These are phyloP conservation scores for Todus mexicanus DNA, from an alignment of 2,797 vertebrate genomes.

Conservation along the genomic window DNA sequence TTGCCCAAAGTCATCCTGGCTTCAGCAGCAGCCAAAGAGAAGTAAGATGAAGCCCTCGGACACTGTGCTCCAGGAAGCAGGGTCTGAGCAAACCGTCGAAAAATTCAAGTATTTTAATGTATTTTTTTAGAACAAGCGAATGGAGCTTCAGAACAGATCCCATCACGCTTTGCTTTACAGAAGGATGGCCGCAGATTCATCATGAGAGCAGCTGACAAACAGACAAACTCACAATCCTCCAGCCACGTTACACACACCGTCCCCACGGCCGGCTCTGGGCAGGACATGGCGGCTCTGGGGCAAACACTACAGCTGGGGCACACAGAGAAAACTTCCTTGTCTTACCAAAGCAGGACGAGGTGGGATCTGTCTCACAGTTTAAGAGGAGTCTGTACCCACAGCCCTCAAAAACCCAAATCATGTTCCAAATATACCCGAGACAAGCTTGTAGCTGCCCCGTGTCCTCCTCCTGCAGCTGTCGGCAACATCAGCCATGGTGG, in stretches of 20 bases:
- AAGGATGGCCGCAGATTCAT: constrained; percentile 30
- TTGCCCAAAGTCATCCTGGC: not conserved
- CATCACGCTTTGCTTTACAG: constrained; percentile 37
- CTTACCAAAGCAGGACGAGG: not conserved
- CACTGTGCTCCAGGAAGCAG: not conserved
- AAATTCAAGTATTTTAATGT: constrained; percentile 63
- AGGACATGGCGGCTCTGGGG: not conserved
- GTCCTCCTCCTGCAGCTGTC: not conserved
- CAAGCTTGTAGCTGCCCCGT: not conserved
- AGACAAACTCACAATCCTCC: not conserved
- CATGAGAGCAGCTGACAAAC: not conserved
- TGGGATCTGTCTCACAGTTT: not conserved
- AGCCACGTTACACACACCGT: not conserved
- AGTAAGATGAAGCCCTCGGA: not conserved
- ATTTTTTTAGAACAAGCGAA: constrained; percentile 22
- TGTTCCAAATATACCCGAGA: not conserved
- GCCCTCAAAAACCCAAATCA: not conserved
- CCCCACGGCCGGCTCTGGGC: not conserved
- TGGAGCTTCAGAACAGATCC: not conserved
- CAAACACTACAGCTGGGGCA: not conserved
- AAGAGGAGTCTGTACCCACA: not conserved
- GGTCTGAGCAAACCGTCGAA: constrained; percentile 1
- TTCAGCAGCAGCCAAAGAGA: not conserved
- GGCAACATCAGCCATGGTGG: not conserved
- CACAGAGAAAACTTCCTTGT: not conserved